These are phyloP conservation scores for Etheostoma spectabile DNA, from an alignment of 2,113 vertebrate genomes.

Conservation along the genomic window DNA sequence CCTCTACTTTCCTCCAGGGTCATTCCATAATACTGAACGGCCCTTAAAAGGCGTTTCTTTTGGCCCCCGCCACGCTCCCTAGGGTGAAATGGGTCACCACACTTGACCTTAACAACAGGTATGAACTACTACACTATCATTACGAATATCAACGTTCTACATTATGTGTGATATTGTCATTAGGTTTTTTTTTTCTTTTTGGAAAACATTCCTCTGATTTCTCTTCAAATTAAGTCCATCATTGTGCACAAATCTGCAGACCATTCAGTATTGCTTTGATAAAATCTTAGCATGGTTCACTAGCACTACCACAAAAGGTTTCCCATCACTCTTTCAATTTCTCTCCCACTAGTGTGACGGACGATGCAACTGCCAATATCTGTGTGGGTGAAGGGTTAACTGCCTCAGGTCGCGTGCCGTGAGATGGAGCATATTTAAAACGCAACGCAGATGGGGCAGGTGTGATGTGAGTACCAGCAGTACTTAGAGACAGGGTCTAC, in stretches of 20 bases:
- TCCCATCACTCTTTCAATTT: neutral
- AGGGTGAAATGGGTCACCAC: neutral
- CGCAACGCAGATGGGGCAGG: conserved; percentile 25
- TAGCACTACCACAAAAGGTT: neutral
- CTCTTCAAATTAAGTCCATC: neutral
- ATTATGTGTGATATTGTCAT: too few relatives aligned
- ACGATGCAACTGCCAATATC: neutral
- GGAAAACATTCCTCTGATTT: neutral
- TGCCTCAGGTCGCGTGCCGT: conserved; percentile 8
- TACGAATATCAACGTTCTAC: too few relatives aligned
- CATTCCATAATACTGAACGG: too few relatives aligned
- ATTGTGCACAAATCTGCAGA: neutral
- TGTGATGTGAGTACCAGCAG: conserved; percentile 57
- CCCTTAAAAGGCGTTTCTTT: too few relatives aligned
- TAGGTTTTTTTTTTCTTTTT: neutral
- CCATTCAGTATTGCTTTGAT: neutral
- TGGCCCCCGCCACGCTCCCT: neutral
- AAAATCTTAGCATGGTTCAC: neutral
- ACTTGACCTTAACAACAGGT: neutral
- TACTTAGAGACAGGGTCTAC: conserved; percentile 70
- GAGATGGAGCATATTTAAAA: conserved; percentile 42
- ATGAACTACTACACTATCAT: too few relatives aligned
- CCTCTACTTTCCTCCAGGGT: too few relatives aligned
- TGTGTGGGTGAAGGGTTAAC: neutral
- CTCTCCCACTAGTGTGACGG: neutral